phyloP scores from a whole-genome alignment of 2,113 vertebrate genomes.

The Ictalurus furcatus region DNA sequence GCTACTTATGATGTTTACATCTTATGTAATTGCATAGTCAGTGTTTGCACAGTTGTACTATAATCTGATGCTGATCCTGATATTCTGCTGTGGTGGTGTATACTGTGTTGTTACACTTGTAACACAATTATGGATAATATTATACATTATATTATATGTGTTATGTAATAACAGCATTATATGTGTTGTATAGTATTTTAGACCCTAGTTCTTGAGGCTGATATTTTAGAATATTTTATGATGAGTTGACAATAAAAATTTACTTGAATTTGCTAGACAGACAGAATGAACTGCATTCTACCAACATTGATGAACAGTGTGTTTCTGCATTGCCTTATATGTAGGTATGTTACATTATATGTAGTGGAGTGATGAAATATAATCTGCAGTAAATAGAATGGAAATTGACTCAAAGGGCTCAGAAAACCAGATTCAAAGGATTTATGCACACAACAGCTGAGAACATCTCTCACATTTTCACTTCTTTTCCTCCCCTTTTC shows the following conservation, averaged over 20 bases:
- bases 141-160: too few species aligned
- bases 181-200: neutral
- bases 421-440: neutral
- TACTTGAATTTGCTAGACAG: neutral
- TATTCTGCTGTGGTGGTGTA: too few species aligned
- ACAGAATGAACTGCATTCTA: neutral
- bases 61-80: neutral
- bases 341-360: constrained; percentile 18
- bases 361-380: constrained; percentile 1
- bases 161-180: neutral
- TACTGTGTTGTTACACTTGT: neutral
- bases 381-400: neutral
- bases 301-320: too few species aligned
- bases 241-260: neutral
- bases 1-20: neutral
- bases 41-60: neutral
- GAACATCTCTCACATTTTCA: neutral
- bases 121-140: neutral
- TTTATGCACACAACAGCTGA: neutral
- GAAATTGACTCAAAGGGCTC: neutral
- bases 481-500: neutral
- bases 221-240: neutral
- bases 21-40: neutral
- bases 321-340: neutral
- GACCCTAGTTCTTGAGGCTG: neutral